Conservation (phyloP, 2,113 vertebrate genomes). For the Plectropomus leopardus region DNA sequence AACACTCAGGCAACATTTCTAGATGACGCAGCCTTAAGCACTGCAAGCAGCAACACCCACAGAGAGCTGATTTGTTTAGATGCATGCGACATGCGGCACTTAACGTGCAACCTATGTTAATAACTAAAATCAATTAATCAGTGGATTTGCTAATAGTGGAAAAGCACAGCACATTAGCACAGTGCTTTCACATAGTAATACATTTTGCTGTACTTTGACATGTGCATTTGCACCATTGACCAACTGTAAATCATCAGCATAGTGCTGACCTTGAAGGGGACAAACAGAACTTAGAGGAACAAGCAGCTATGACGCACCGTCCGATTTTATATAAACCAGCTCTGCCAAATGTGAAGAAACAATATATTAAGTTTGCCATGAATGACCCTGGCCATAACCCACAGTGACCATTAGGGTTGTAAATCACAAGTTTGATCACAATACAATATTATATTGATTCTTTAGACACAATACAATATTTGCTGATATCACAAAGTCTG, state of each 20-base stretch:
- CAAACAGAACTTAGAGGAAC: background rate
- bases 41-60: slow-evolving; percentile 5
- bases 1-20: slow-evolving; percentile 2
- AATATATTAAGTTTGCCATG: background rate
- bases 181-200: slow-evolving; percentile 1
- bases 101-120: too few relatives aligned
- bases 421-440: too few relatives aligned
- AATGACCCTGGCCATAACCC: background rate
- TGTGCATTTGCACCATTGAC: background rate
- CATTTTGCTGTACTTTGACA: background rate
- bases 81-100: background rate
- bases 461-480: too few relatives aligned
- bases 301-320: background rate
- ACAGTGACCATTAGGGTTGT: too few relatives aligned
- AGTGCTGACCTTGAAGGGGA: background rate
- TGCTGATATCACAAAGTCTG: too few relatives aligned
- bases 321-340: background rate
- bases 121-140: slow-evolving; percentile 1
- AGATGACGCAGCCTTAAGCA: background rate
- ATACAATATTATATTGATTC: too few relatives aligned
- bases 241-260: background rate
- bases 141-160: background rate
- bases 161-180: background rate
- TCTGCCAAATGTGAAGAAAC: background rate
- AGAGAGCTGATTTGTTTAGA: slow-evolving; percentile 17